phyloP scores from a whole-genome alignment of 2,888 invertebrate species.

The Cosmia trapezina region DNA sequence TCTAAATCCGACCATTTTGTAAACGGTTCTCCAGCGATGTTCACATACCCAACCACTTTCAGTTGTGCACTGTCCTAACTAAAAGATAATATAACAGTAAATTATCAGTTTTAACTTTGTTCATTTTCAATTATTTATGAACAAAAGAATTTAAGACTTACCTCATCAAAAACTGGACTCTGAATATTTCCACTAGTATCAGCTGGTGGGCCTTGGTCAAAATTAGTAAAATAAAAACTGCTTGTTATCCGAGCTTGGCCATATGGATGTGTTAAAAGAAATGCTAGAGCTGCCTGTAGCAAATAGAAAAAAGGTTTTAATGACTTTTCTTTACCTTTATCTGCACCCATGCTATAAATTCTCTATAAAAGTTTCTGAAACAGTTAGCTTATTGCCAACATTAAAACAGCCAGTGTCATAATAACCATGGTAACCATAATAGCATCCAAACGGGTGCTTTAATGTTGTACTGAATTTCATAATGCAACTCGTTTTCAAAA shows the following conservation, averaged over 20 bases:
- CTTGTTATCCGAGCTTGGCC: slow-evolving; percentile 95
- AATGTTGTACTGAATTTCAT: too few species aligned
- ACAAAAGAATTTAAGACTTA: slow-evolving; percentile 47
- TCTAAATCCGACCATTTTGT: slow-evolving; percentile 91
- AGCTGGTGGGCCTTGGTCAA: slow-evolving; percentile 92
- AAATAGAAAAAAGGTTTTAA: background rate
- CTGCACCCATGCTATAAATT: too few species aligned
- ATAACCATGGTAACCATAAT: too few species aligned
- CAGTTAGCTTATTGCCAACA: too few species aligned
- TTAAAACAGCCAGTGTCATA: too few species aligned
- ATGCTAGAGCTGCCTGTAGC: slow-evolving; percentile 92
- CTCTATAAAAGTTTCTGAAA: too few species aligned
- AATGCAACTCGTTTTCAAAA: too few species aligned
- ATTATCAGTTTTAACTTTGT: background rate
- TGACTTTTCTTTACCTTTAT: background rate
- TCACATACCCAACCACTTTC: slow-evolving; percentile 89
- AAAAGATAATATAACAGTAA: background rate
- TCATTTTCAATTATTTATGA: background rate
- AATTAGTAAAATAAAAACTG: slow-evolving; percentile 92
- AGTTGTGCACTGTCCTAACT: slow-evolving; percentile 13
- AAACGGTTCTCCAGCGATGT: slow-evolving; percentile 95
- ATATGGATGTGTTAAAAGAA: slow-evolving; percentile 95
- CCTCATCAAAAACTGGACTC: slow-evolving; percentile 91
- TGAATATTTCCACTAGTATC: slow-evolving; percentile 90
- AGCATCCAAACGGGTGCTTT: too few species aligned